phyloP scores from a whole-genome alignment of 2,113 vertebrate species.

The Ictidomys tridecemlineatus region DNA sequence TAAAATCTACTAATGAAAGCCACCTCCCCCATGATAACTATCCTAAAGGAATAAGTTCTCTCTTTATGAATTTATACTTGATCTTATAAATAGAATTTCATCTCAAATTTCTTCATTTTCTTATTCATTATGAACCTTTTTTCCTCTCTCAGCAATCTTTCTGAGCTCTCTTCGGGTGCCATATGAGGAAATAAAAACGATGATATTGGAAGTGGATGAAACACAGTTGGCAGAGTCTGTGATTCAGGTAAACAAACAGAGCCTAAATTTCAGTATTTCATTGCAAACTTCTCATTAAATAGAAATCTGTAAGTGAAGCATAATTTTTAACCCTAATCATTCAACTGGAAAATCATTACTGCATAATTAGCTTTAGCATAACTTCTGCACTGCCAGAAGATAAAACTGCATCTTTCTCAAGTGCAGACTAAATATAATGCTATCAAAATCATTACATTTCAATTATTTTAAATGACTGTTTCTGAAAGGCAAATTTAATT shows the following conservation, averaged over 20 bases:
- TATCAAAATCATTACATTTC: constrained; percentile 71
- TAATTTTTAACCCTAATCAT: constrained; percentile 72
- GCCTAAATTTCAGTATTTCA: constrained; percentile 78
- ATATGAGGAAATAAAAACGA: constrained; percentile 95
- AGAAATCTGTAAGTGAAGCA: constrained; percentile 76
- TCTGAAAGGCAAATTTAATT: constrained; percentile 51
- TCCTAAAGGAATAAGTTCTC: constrained; percentile 15
- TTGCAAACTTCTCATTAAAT: constrained; percentile 74
- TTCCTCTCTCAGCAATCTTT: constrained; percentile 92
- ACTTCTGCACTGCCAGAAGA: constrained; percentile 53
- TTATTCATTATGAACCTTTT: constrained; percentile 41
- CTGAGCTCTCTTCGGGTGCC: constrained; percentile 97
- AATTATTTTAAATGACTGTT: constrained; percentile 69
- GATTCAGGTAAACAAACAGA: constrained; percentile 93
- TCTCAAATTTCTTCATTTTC: not conserved
- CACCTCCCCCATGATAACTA: not conserved
- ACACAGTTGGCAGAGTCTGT: constrained; percentile 95
- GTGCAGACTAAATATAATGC: constrained; percentile 48
- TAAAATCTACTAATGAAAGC: constrained; percentile 24
- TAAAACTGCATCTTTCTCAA: constrained; percentile 59
- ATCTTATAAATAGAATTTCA: constrained; percentile 43
- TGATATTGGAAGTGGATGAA: constrained; percentile 97
- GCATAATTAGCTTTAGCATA: constrained; percentile 69
- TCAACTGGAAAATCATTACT: constrained; percentile 77
- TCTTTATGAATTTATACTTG: constrained; percentile 15